These are phyloP conservation scores for Gadus chalcogrammus DNA, from an alignment of 2,113 vertebrate species.

Conservation along the genomic window DNA sequence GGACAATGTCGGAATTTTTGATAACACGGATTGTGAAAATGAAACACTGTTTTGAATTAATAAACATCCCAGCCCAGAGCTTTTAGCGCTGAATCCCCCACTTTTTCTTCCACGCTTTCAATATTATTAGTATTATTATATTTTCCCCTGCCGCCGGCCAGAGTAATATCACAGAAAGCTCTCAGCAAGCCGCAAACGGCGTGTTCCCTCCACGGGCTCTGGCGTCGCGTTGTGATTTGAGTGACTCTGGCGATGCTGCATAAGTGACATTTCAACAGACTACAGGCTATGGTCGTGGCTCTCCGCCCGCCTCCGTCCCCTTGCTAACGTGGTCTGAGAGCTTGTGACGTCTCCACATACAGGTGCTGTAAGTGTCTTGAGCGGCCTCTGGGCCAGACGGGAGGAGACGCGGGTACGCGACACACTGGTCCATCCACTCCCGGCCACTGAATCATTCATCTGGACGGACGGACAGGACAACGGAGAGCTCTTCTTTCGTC, in stretches of 20 bases:
- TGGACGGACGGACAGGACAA: constrained; percentile 7
- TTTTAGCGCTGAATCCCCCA: constrained; percentile 60
- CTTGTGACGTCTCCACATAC: constrained; percentile 27
- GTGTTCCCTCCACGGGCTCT: constrained; percentile 44
- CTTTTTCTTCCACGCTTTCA: constrained; percentile 40
- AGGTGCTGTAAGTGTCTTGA: constrained; percentile 15
- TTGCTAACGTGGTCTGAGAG: constrained; percentile 46
- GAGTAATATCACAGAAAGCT: constrained; percentile 63
- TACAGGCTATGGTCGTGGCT: constrained; percentile 25
- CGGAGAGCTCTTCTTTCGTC: neutral
- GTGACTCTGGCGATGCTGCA: constrained; percentile 42
- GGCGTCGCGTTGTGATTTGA: constrained; percentile 62
- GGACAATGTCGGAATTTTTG: constrained; percentile 75
- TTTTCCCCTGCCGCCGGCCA: constrained; percentile 43
- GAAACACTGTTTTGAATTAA: constrained; percentile 79
- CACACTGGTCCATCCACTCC: constrained; percentile 14
- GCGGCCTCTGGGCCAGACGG: constrained; percentile 33
- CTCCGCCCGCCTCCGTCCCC: constrained; percentile 24
- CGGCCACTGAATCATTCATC: constrained; percentile 17
- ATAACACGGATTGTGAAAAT: constrained; percentile 74
- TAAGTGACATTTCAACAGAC: constrained; percentile 53
- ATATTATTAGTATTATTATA: constrained; percentile 69
- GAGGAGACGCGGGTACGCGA: constrained; percentile 8
- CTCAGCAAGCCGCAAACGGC: constrained; percentile 45
- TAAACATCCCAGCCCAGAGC: constrained; percentile 71